Evolutionary conservation across 2,113 vertebrate species (phyloP).

Genomic region (Sander vitreus): DNA sequence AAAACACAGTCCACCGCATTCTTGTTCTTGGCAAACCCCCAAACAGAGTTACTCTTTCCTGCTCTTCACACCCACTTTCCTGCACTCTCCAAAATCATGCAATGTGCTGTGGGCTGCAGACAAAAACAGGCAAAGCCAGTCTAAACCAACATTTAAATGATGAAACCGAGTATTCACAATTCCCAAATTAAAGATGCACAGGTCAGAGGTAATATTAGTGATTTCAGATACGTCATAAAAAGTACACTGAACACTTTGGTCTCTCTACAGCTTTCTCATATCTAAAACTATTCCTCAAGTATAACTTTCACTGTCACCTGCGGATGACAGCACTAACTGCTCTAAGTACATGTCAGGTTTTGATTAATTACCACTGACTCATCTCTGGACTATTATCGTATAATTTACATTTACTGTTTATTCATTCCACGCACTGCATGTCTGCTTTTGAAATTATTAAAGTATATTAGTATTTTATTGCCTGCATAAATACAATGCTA

Average conservation of each 20-base stretch:
- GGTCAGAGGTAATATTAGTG: constrained; percentile 33
- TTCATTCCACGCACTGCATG: not conserved
- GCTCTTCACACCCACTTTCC: constrained; percentile 56
- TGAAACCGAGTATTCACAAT: constrained; percentile 10
- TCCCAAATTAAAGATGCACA: constrained; percentile 36
- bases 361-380: constrained; percentile 33
- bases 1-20: constrained; percentile 35
- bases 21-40: constrained; percentile 44
- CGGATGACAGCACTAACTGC: not conserved
- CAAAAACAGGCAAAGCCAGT: constrained; percentile 35
- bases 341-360: not conserved
- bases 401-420: constrained; percentile 14
- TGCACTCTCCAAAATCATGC: constrained; percentile 42
- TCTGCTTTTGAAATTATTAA: not conserved
- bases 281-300: constrained; percentile 17
- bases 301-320: constrained; percentile 15
- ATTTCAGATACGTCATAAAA: constrained; percentile 24
- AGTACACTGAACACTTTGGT: constrained; percentile 29
- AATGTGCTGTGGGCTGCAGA: constrained; percentile 29
- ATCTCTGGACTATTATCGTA: not conserved
- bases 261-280: constrained; percentile 19
- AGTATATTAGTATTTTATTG: not conserved
- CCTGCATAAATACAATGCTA: not conserved
- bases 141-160: constrained; percentile 37
- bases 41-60: constrained; percentile 35